Evolutionary conservation across 2,113 vertebrate species (phyloP), one percentile per base, ranked within the genome.

Genomic region (Bufo bufo): DNA sequence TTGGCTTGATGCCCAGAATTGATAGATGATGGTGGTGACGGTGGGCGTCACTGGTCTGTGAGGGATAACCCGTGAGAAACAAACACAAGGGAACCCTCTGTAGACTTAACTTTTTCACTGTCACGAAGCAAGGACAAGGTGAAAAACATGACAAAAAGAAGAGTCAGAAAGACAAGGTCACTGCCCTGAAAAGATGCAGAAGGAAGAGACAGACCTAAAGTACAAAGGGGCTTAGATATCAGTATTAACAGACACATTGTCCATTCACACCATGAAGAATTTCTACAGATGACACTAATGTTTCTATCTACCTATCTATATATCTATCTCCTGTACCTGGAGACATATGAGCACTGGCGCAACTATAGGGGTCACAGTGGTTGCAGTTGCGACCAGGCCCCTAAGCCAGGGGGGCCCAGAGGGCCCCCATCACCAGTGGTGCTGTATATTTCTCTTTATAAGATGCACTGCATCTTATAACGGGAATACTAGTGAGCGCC

Each of bases 21-120:
- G 72, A 75, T 50, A 75, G 17, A 75, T 75, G 72, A 75, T 75
- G 45, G 13, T 50, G 72, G 47, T n/a, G 75, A 10, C 65, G 61
- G 85, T 80, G 84, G 71, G 56, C 45, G 66, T 82, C 45, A 80
- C 65, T 58, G 49, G 33, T 82, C 78, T 79, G 49, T 12, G 50
- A 58, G 43, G 77, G 85, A 87, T 81, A 59, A 69, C 77, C 85
- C 77, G 52, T 87, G 77, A 87, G 86, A 87, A 82, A 74, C 17
- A 75, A 50, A 61, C 52, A 58, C 65, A 81, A 74, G 78, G 86
- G 78, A 80, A 81, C 52, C 86, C 65, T 87, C 66, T 59, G 75
- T 71, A 74, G 52, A 87, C 16, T 72, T 72, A 59, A 74, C 78
- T 81, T 74, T 16, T 87, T 82, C 47, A 59, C 11, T 82, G 33